These are phyloP conservation scores for Perdix hodgsoniae DNA, from an alignment of 2,797 vertebrate species.

Conservation along the genomic window DNA sequence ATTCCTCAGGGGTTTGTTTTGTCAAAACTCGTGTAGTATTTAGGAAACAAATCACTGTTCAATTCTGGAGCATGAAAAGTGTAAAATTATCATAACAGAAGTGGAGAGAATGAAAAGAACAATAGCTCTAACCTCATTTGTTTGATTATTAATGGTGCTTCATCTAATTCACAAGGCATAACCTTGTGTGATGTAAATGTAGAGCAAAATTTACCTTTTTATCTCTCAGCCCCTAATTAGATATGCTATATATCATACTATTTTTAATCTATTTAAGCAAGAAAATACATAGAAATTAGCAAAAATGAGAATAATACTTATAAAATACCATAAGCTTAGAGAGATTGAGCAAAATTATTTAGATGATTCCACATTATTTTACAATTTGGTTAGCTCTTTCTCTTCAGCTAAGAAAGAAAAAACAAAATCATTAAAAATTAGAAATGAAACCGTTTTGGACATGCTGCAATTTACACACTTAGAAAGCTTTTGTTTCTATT, in stretches of 20 bases:
- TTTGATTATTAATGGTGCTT: constrained; percentile 77
- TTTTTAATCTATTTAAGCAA: constrained; percentile 37
- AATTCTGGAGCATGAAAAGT: constrained; percentile 76
- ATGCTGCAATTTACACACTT: not conserved
- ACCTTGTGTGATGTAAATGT: constrained; percentile 57
- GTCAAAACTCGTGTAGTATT: constrained; percentile 83
- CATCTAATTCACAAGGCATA: constrained; percentile 65
- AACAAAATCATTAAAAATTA: not conserved
- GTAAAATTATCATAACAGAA: constrained; percentile 80
- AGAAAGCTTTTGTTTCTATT: not conserved
- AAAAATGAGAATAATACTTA: not conserved
- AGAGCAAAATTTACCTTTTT: constrained; percentile 61
- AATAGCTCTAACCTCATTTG: constrained; percentile 71
- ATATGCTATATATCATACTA: constrained; percentile 56
- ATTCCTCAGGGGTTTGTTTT: constrained; percentile 80
- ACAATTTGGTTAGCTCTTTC: not conserved
- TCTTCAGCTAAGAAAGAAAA: not conserved
- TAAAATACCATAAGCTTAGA: not conserved
- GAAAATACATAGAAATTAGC: not conserved
- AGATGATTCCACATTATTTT: not conserved
- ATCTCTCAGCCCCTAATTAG: constrained; percentile 72
- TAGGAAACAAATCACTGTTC: constrained; percentile 83
- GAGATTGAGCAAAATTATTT: not conserved
- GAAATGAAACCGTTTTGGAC: not conserved
- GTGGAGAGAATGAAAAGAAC: constrained; percentile 66